These are phyloP conservation scores for Tetheella fluctuosa DNA, from an alignment of 2,888 invertebrate genomes.

Conservation along the genomic window DNA sequence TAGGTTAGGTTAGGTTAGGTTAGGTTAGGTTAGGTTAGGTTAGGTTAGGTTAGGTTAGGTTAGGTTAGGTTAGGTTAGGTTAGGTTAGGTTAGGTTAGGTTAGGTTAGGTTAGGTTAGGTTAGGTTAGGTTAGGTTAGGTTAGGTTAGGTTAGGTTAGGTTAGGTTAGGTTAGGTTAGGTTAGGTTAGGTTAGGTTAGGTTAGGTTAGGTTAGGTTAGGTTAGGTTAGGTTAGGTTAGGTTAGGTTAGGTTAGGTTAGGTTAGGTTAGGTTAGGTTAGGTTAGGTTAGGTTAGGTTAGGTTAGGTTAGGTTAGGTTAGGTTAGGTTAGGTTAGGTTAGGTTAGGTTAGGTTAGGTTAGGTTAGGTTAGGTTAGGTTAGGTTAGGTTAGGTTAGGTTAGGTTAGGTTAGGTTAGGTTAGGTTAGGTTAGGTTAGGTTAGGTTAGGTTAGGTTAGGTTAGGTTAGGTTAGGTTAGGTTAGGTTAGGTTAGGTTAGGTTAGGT, in stretches of 20 bases:
- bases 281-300: conserved; percentile 25
- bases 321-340: conserved; percentile 23
- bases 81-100: conserved; percentile 20
- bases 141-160: conserved; percentile 21
- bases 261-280: conserved; percentile 24
- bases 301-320: conserved; percentile 23
- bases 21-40: conserved; percentile 20
- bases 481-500: conserved; percentile 23
- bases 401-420: conserved; percentile 20
- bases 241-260: conserved; percentile 21
- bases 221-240: conserved; percentile 19
- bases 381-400: conserved; percentile 18
- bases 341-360: conserved; percentile 20
- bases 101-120: conserved; percentile 20
- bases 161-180: conserved; percentile 22
- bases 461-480: conserved; percentile 21
- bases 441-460: conserved; percentile 20
- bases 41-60: conserved; percentile 20
- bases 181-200: conserved; percentile 17
- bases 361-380: conserved; percentile 19
- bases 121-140: conserved; percentile 20
- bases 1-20: conserved; percentile 22
- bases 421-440: conserved; percentile 20
- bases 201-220: conserved; percentile 17
- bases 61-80: conserved; percentile 20